A percentile compares a stretch with the other conserved stretches of the same genome.
These are phyloP conservation scores for Pagetopsis macropterus DNA, from an alignment of 2,797 vertebrate species.

Conservation along the genomic window DNA sequence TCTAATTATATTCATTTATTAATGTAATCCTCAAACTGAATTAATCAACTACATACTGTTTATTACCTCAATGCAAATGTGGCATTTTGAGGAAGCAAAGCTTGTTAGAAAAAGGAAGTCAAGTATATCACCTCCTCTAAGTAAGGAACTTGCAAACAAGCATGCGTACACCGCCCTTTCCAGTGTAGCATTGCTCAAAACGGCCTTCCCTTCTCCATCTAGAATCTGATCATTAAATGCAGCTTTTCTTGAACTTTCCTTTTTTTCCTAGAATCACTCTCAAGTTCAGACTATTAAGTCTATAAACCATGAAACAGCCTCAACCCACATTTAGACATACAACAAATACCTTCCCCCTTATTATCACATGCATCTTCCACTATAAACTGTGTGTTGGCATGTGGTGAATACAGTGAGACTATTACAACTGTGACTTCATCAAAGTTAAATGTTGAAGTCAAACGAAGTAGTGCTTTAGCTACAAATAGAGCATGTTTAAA, in stretches of 20 bases:
- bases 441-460: background rate
- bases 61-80: background rate
- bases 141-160: constrained; percentile 9
- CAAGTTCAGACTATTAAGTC: background rate
- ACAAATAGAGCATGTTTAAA: no score
- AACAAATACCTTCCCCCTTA: background rate
- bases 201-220: background rate
- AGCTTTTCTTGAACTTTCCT: background rate
- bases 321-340: background rate
- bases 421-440: background rate
- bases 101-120: constrained; percentile 71
- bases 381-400: background rate
- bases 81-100: constrained; percentile 67
- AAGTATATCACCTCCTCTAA: background rate
- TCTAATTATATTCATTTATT: background rate
- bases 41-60: background rate
- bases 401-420: background rate
- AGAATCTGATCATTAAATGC: background rate
- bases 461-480: background rate
- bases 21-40: background rate
- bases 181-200: background rate
- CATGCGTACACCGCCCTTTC: background rate
- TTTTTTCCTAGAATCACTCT: background rate
- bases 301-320: background rate
- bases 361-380: background rate